phyloP scores from a whole-genome alignment of 2,888 invertebrate species.

The Auanema sp. region DNA sequence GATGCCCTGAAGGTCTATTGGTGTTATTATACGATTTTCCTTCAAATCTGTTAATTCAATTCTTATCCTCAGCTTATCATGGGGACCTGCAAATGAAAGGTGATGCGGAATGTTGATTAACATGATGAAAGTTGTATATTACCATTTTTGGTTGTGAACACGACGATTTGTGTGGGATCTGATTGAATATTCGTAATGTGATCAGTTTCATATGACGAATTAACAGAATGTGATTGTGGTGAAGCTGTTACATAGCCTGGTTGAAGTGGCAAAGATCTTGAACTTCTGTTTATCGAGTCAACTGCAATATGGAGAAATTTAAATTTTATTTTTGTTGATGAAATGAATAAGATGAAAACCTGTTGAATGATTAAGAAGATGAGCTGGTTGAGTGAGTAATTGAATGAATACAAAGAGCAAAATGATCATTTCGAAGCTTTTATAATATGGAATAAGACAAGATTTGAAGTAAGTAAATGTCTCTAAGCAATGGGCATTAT shows the following conservation, averaged over 20 bases:
- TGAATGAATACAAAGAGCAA: too few species aligned
- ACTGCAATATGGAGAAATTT: too few species aligned
- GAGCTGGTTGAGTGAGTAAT: too few species aligned
- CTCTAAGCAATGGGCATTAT: too few species aligned
- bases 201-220: conserved; percentile 28
- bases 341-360: too few species aligned
- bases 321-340: too few species aligned
- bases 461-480: too few species aligned
- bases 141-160: conserved; percentile 54
- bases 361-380: too few species aligned
- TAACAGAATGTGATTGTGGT: not conserved
- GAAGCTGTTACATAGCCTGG: not conserved
- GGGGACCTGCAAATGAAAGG: conserved; percentile 32
- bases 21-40: conserved; percentile 46
- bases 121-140: not conserved
- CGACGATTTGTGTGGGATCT: conserved; percentile 54
- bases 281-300: too few species aligned
- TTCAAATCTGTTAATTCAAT: conserved; percentile 57
- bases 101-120: not conserved
- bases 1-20: conserved; percentile 53
- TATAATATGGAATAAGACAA: too few species aligned
- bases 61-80: conserved; percentile 39
- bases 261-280: not conserved
- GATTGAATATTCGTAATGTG: conserved; percentile 54
- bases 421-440: too few species aligned